Percentiles rank a stretch among this genome's conserved stretches.
Evolutionary conservation across 2,113 vertebrate genomes (phyloP).

Genomic region (Seriola quinqueradiata): DNA sequence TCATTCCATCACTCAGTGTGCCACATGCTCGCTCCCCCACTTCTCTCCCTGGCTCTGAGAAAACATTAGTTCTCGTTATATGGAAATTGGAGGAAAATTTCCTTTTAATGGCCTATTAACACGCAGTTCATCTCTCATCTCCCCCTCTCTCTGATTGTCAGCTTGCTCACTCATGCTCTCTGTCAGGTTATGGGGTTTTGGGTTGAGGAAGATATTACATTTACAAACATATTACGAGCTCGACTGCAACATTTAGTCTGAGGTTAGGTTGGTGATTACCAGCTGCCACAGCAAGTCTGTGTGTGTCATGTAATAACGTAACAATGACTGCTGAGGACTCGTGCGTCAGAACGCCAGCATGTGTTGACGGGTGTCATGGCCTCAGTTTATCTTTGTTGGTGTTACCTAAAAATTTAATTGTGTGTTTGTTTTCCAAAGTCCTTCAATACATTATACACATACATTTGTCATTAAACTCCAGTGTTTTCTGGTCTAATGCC

Average conservation of each 20-base stretch:
- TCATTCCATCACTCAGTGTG: slow-evolving; percentile 86
- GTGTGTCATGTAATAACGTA: too few species aligned
- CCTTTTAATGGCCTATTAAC: slow-evolving; percentile 81
- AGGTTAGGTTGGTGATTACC: not conserved
- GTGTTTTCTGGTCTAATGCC: too few species aligned
- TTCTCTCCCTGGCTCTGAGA: slow-evolving; percentile 54
- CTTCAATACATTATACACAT: too few species aligned
- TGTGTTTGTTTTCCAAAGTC: too few species aligned
- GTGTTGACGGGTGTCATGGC: too few species aligned
- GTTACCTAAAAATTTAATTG: too few species aligned
- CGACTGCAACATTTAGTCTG: slow-evolving; percentile 21
- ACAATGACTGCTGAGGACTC: too few species aligned
- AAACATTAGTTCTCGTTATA: slow-evolving; percentile 81
- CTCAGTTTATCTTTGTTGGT: too few species aligned
- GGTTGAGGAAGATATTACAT: slow-evolving; percentile 8
- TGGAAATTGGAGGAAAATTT: slow-evolving; percentile 81
- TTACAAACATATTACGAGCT: not conserved
- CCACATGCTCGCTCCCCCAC: slow-evolving; percentile 77
- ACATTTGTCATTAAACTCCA: too few species aligned
- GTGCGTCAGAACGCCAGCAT: too few species aligned
- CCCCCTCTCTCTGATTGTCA: slow-evolving; percentile 2
- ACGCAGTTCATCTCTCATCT: slow-evolving; percentile 47
- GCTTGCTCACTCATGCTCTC: slow-evolving; percentile 29
- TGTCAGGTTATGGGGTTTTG: slow-evolving; percentile 25
- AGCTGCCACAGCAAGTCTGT: too few species aligned